Evolutionary conservation across 2,113 vertebrate species (phyloP).

Genomic region (Paraplagusia blochii): DNA sequence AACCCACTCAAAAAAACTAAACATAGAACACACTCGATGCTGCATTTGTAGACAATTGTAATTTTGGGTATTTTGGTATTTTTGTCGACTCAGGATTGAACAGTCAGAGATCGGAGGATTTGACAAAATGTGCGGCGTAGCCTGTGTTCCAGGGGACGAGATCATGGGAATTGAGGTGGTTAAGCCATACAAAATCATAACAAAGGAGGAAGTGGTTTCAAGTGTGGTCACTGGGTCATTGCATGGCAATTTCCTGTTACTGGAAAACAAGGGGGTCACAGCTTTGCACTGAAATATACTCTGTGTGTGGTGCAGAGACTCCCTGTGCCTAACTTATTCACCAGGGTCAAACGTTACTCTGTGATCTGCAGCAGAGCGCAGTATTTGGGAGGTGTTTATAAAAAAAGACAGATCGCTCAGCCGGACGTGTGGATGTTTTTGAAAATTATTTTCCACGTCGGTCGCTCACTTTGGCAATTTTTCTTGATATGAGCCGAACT

Average conservation of each 20-base stretch:
- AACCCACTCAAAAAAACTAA: conserved; percentile 51
- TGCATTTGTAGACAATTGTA: conserved; percentile 44
- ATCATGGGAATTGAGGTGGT: conserved; percentile 55
- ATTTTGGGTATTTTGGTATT: conserved; percentile 57
- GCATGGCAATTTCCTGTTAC: conserved; percentile 66
- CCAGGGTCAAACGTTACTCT: conserved; percentile 54
- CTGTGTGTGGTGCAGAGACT: conserved; percentile 54
- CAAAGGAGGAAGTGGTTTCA: conserved; percentile 70
- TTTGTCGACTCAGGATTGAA: conserved; percentile 43
- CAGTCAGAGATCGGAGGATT: conserved; percentile 43
- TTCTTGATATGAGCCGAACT: conserved; percentile 43
- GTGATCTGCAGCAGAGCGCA: neutral
- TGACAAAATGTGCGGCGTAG: conserved; percentile 46
- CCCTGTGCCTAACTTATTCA: conserved; percentile 39
- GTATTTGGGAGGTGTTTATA: conserved; percentile 4
- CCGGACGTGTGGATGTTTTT: neutral
- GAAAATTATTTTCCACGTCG: too few species aligned
- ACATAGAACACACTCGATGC: conserved; percentile 37
- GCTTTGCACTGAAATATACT: conserved; percentile 56
- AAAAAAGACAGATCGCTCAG: conserved; percentile 1
- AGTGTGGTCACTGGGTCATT: conserved; percentile 66
- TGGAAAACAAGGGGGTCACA: conserved; percentile 70
- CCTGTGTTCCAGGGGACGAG: conserved; percentile 29
- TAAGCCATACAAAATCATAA: conserved; percentile 62
- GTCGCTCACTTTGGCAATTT: conserved; percentile 18